phyloP scores from a whole-genome alignment of 2,797 vertebrate species.

The Hyperoplus lanceolatus region DNA sequence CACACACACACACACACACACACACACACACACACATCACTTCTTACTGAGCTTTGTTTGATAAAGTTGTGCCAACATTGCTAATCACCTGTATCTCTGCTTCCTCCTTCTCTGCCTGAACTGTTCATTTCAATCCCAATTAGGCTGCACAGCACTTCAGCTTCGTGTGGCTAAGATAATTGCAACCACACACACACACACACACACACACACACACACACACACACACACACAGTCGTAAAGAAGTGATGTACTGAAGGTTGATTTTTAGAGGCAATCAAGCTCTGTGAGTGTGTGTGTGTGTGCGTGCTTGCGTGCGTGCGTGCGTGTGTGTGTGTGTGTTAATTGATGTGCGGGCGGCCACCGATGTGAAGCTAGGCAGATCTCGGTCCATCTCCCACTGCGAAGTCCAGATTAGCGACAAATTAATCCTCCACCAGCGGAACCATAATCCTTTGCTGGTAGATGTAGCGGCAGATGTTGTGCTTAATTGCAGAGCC shows the following conservation, averaged over 20 bases:
- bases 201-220: constrained; percentile 24
- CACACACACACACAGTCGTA: background rate
- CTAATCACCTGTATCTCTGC: constrained; percentile 65
- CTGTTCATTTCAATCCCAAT: constrained; percentile 64
- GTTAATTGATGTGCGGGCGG: constrained; percentile 14
- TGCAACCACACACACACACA: constrained; percentile 14
- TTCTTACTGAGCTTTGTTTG: constrained; percentile 55
- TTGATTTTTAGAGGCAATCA: constrained; percentile 35
- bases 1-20: constrained; percentile 51
- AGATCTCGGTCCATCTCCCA: constrained; percentile 41
- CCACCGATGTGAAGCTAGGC: constrained; percentile 18
- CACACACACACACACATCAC: constrained; percentile 28
- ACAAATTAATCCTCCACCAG: constrained; percentile 75
- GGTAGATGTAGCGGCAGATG: constrained; percentile 75
- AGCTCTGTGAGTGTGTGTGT: background rate
- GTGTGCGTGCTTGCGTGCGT: constrained; percentile 3
- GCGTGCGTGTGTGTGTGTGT: constrained; percentile 27
- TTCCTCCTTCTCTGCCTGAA: constrained; percentile 36
- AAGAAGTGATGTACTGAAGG: background rate
- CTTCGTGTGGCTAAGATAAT: constrained; percentile 10
- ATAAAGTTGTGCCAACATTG: constrained; percentile 65
- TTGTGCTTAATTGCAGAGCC: constrained; percentile 59
- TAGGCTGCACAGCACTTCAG: constrained; percentile 38
- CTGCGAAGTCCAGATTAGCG: constrained; percentile 73
- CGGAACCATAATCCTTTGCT: constrained; percentile 71